A percentile compares a stretch with the other conserved stretches of the same genome.
Conservation (phyloP, 2,797 vertebrate genomes). For the Galaxias olidus region DNA sequence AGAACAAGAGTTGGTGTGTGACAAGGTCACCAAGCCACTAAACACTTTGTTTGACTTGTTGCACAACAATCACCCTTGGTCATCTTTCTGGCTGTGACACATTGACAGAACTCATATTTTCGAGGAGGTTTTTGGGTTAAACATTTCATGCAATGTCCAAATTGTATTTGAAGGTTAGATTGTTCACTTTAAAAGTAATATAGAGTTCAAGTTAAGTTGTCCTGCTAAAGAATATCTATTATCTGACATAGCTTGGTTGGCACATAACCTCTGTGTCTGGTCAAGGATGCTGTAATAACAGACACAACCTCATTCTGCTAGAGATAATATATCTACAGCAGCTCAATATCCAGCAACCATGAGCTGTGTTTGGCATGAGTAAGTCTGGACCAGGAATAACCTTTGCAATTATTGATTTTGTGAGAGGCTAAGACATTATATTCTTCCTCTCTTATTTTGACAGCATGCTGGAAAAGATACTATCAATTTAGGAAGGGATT, state of each 20-base stretch:
- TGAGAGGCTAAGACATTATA: slow-evolving; percentile 20
- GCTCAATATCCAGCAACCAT: background rate
- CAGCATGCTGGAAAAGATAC: background rate
- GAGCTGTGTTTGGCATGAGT: background rate
- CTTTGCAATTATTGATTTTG: slow-evolving; percentile 56
- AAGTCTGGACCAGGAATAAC: slow-evolving; percentile 22
- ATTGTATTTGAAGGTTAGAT: too few species aligned
- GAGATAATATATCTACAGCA: background rate
- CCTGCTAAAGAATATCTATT: too few species aligned
- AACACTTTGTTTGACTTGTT: slow-evolving; percentile 55
- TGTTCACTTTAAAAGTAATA: too few species aligned
- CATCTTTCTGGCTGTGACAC: background rate
- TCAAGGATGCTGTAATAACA: background rate
- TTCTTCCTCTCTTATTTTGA: slow-evolving; percentile 5
- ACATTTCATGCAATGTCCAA: too few species aligned
- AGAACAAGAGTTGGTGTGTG: slow-evolving; percentile 24
- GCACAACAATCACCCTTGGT: slow-evolving; percentile 16
- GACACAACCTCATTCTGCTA: background rate
- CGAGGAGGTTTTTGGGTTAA: too few species aligned
- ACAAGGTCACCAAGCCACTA: slow-evolving; percentile 40
- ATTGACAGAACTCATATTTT: too few species aligned
- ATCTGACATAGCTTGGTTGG: too few species aligned
- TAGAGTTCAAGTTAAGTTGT: too few species aligned
- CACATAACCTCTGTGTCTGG: too few species aligned
- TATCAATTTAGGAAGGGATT: background rate